Percentiles rank a stretch among this genome's conserved stretches.
Conservation (phyloP, 2,113 vertebrate species). For the Hippocampus mohnikei region DNA sequence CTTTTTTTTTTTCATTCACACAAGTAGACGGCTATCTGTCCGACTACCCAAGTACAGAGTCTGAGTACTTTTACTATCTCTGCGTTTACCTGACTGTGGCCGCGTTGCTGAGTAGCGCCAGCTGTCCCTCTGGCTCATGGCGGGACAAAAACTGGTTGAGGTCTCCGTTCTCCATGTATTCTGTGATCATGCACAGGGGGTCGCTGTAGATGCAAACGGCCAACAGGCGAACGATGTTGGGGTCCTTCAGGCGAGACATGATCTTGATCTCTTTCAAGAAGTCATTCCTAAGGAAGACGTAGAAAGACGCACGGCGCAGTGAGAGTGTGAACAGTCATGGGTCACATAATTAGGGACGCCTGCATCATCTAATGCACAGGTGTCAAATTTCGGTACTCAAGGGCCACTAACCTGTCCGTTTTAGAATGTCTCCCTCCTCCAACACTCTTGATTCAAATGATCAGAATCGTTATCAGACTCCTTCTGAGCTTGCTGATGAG, state of each 20-base stretch:
- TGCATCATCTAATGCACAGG: neutral
- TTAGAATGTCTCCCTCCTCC: too few relatives aligned
- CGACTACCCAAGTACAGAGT: neutral
- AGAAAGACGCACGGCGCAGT: neutral
- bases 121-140: constrained; percentile 77
- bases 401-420: too few relatives aligned
- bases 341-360: neutral
- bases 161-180: constrained; percentile 99
- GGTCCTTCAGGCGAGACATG: constrained; percentile 96
- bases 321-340: neutral
- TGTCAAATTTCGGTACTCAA: too few relatives aligned
- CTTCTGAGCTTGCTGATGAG: too few relatives aligned
- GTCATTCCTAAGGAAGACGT: constrained; percentile 80
- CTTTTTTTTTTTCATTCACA: too few relatives aligned
- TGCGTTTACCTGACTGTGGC: constrained; percentile 80
- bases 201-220: constrained; percentile 91
- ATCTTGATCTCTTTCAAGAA: constrained; percentile 99
- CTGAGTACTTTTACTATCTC: neutral
- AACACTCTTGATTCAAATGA: too few relatives aligned
- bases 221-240: constrained; percentile 93
- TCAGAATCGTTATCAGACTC: too few relatives aligned
- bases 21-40: too few relatives aligned
- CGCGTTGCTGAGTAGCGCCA: constrained; percentile 47
- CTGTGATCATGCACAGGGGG: constrained; percentile 96
- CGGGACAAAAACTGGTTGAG: constrained; percentile 98